phyloP scores from a whole-genome alignment of 2,113 vertebrate genomes.

The Myiagra hebetior region DNA sequence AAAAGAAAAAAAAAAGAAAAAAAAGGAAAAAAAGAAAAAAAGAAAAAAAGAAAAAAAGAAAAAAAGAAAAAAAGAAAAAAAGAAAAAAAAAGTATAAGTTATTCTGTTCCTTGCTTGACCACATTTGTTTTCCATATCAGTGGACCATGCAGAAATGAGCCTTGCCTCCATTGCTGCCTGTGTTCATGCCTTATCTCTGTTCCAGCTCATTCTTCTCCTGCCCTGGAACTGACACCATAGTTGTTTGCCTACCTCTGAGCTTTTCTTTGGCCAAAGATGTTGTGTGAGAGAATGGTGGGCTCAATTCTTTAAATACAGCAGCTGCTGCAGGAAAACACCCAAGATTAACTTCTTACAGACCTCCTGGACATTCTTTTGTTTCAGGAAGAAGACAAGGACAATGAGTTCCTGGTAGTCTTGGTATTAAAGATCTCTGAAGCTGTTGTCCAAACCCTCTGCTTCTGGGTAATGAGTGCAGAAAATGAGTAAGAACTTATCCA shows the following conservation, averaged over 20 bases:
- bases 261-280: background rate
- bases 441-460: background rate
- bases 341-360: background rate
- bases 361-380: background rate
- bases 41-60: background rate
- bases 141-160: background rate
- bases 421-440: background rate
- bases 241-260: background rate
- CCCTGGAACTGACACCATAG: background rate
- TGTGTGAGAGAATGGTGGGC: background rate
- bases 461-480: background rate
- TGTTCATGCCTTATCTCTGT: background rate
- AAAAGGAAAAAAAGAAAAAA: background rate
- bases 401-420: background rate
- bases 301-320: background rate
- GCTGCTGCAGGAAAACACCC: background rate
- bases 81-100: fast-evolving
- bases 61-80: background rate
- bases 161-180: background rate
- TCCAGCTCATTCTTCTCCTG: background rate
- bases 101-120: background rate
- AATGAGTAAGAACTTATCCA: background rate
- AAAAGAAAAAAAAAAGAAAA: background rate
- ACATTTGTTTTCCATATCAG: background rate
- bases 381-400: background rate